Evolutionary conservation across 2,797 vertebrate species (phyloP).

Genomic region (Lemur catta): DNA sequence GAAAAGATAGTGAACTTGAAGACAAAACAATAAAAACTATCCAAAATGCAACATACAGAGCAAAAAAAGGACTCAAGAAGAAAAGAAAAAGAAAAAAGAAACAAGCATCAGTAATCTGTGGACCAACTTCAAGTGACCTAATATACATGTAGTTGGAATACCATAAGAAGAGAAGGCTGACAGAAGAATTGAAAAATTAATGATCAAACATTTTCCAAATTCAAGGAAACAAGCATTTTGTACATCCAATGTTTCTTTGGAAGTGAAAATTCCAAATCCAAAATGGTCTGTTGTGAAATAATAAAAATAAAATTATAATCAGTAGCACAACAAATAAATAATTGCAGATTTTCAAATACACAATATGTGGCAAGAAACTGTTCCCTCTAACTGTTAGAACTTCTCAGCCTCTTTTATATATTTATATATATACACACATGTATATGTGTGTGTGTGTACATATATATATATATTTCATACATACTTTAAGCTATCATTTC

Average conservation of each 20-base stretch:
- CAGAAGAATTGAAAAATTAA: neutral
- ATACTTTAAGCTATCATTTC: neutral
- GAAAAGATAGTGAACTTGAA: neutral
- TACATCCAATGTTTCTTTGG: neutral
- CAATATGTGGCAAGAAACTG: neutral
- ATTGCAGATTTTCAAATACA: neutral
- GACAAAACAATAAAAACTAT: neutral
- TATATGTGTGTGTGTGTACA: no score
- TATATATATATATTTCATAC: no score
- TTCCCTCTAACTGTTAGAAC: neutral
- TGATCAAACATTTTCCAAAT: neutral
- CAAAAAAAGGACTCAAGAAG: neutral
- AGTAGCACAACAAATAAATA: neutral
- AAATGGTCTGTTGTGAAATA: neutral
- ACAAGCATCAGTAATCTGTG: neutral
- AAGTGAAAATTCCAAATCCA: neutral
- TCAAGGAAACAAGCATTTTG: neutral
- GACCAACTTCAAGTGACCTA: neutral
- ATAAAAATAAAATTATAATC: neutral
- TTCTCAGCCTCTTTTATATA: neutral
- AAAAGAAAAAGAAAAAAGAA: neutral
- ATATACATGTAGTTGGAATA: neutral
- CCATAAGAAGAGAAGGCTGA: neutral
- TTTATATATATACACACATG: rapidly evolving
- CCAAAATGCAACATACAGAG: neutral